A percentile compares a stretch with the other conserved stretches of the same genome.
phyloP scores from a whole-genome alignment of 2,888 invertebrate genomes.

The Beris morrisii region DNA sequence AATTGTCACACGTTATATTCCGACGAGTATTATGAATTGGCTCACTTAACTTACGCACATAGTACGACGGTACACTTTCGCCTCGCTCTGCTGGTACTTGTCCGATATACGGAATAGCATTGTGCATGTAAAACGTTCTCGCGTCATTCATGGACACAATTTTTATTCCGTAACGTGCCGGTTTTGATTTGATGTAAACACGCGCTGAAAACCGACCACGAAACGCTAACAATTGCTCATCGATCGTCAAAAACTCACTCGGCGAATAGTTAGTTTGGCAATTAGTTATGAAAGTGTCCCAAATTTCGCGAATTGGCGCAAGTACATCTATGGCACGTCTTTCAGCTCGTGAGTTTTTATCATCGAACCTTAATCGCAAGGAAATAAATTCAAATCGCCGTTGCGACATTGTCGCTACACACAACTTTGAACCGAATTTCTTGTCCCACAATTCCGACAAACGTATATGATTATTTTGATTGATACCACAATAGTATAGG shows the following conservation, averaged over 20 bases:
- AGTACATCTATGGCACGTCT: constrained; percentile 6
- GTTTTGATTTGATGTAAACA: constrained; percentile 8
- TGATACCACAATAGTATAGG: not conserved
- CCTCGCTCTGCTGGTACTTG: too few relatives aligned
- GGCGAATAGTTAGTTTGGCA: not conserved
- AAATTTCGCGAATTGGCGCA: constrained; percentile 15
- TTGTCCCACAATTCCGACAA: not conserved
- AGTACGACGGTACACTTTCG: too few relatives aligned
- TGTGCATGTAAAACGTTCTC: too few relatives aligned
- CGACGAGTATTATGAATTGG: constrained; percentile 1
- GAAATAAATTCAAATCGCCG: constrained; percentile 1
- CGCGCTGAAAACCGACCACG: constrained; percentile 7
- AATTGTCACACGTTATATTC: constrained; percentile 2
- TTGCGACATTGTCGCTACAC: constrained; percentile 1
- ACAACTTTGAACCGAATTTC: constrained; percentile 3
- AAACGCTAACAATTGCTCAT: constrained; percentile 6
- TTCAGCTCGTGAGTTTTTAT: constrained; percentile 2
- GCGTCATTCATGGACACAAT: too few relatives aligned
- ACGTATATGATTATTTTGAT: not conserved
- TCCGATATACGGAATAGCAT: too few relatives aligned
- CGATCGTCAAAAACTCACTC: constrained; percentile 13
- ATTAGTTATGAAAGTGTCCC: constrained; percentile 5
- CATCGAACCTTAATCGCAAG: not conserved
- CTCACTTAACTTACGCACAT: not conserved
- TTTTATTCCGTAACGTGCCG: not conserved